Percentiles rank a stretch among this genome's conserved stretches.
Conservation (phyloP, 2,797 vertebrate genomes). For the Mareca penelope region DNA sequence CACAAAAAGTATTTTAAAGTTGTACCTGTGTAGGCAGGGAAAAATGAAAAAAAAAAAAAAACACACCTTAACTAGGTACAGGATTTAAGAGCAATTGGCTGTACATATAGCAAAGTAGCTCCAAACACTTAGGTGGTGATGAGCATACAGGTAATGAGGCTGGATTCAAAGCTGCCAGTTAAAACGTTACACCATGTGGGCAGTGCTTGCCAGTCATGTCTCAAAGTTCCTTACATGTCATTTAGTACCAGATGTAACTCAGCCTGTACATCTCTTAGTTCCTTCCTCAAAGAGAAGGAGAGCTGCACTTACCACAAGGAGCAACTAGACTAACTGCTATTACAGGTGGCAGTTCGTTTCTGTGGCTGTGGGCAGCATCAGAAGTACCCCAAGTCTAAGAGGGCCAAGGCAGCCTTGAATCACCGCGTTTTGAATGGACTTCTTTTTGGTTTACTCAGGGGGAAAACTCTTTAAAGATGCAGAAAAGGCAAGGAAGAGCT, state of each 20-base stretch:
- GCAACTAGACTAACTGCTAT: not conserved
- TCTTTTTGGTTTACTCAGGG: not conserved
- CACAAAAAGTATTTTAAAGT: not conserved
- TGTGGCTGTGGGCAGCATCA: not conserved
- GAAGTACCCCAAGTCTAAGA: not conserved
- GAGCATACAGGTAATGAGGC: not conserved
- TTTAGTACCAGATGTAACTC: no score
- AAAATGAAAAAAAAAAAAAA: not conserved
- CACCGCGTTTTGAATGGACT: not conserved
- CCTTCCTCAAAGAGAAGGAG: not conserved
- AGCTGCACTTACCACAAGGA: fast-evolving
- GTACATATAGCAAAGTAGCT: not conserved
- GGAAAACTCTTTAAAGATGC: not conserved
- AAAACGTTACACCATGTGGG: not conserved
- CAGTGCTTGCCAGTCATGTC: not conserved
- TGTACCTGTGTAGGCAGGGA: not conserved
- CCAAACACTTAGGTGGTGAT: not conserved
- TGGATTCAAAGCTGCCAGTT: not conserved
- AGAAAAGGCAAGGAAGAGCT: not conserved
- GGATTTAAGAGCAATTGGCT: not conserved
- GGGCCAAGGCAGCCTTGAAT: fast-evolving
- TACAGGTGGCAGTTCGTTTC: not conserved
- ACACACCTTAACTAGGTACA: not conserved
- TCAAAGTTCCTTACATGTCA: not conserved
- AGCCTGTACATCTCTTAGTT: not conserved